Evolutionary conservation across 2,888 invertebrate genomes (phyloP).

Genomic region (Conistra vaccinii): DNA sequence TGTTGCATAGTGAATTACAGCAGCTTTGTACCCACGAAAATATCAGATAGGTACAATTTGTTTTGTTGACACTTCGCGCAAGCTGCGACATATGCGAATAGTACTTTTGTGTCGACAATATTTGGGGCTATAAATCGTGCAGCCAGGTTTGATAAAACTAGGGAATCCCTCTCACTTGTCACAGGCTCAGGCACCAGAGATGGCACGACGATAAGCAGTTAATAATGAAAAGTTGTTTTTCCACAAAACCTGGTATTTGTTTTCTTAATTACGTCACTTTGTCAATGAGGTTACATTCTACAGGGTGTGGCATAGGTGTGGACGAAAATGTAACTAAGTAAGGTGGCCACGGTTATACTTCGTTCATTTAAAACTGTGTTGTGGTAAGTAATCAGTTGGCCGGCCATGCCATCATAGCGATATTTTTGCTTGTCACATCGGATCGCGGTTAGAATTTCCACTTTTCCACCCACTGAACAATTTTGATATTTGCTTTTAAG

Average conservation of each 20-base stretch:
- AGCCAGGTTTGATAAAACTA: conserved; percentile 33
- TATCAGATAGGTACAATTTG: conserved; percentile 20
- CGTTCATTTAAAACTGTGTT: conserved; percentile 19
- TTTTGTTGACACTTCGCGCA: conserved; percentile 30
- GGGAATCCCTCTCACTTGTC: conserved; percentile 32
- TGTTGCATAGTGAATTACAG: neutral
- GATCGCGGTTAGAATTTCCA: conserved; percentile 42
- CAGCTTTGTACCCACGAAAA: conserved; percentile 4
- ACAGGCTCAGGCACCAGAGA: conserved; percentile 2
- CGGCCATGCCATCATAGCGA: conserved; percentile 12
- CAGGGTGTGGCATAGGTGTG: conserved; percentile 48
- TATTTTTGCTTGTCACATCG: conserved; percentile 46
- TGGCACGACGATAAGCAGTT: conserved; percentile 24
- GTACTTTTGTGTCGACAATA: conserved; percentile 30
- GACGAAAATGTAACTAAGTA: conserved; percentile 27
- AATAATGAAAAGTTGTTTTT: conserved; percentile 9
- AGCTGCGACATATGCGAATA: conserved; percentile 25
- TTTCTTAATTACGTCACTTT: conserved; percentile 45
- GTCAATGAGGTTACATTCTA: conserved; percentile 39
- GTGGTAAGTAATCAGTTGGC: conserved; percentile 36
- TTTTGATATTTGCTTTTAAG: conserved; percentile 46
- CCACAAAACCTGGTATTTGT: conserved; percentile 13
- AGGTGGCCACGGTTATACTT: conserved; percentile 5
- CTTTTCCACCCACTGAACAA: conserved; percentile 35
- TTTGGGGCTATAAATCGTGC: conserved; percentile 36